These are phyloP conservation scores for Rhinophrynus dorsalis DNA, from an alignment of 2,797 vertebrate genomes.

Conservation along the genomic window DNA sequence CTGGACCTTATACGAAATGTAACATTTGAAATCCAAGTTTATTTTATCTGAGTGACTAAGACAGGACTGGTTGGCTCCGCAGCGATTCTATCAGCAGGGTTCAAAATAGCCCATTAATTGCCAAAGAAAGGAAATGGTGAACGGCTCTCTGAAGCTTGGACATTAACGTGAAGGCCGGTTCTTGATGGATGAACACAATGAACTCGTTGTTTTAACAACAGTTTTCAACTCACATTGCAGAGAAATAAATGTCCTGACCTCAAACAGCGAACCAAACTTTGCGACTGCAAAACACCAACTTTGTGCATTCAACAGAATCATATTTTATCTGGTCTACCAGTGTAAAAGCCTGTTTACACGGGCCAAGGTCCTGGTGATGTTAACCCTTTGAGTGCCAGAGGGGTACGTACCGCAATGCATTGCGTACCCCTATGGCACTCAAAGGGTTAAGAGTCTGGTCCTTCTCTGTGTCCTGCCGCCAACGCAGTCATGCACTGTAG, in stretches of 20 bases:
- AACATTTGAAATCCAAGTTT: no score
- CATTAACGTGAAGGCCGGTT: conserved; percentile 48
- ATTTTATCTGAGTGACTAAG: no score
- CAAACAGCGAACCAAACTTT: conserved; percentile 54
- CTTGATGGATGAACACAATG: conserved; percentile 60
- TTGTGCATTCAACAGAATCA: background rate
- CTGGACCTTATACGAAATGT: no score
- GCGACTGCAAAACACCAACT: conserved; percentile 57
- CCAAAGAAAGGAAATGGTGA: conserved; percentile 43
- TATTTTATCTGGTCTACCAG: conserved; percentile 27
- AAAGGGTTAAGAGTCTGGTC: no score
- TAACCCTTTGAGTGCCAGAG: no score
- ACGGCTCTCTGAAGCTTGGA: conserved; percentile 49
- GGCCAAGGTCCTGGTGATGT: no score
- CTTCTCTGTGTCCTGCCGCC: no score
- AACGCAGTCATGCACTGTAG: no score
- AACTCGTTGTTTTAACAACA: conserved; percentile 58
- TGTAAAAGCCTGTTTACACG: no score
- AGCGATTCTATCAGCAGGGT: conserved; percentile 27
- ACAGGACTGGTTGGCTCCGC: background rate
- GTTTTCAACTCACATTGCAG: conserved; percentile 44
- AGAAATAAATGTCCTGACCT: conserved; percentile 62
- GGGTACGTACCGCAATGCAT: no score
- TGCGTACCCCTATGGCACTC: no score
- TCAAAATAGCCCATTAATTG: conserved; percentile 57